Evolutionary conservation across 2,888 invertebrate genomes (phyloP), one percentile per base, ranked within the genome.

Genomic region (Diogma glabrata): DNA sequence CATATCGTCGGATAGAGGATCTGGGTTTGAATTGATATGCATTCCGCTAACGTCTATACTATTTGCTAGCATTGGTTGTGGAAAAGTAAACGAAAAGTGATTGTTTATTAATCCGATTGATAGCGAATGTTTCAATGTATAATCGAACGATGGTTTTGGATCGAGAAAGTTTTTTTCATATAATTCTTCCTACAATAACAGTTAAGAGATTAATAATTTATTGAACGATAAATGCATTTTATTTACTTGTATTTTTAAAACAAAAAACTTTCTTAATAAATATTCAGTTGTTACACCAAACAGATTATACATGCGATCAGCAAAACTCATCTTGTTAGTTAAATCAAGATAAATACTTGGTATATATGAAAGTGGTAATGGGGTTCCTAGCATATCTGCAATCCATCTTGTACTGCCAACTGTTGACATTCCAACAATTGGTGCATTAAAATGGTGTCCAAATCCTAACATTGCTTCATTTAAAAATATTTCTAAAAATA

Each of bases 31-130:
- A 52, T 67, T 64, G n/a, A 70, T 63, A 48, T 69, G 70, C 60
- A 70, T 60, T 22, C 70, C 70, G 1, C 69, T 70, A 7, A 70
- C 65, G 51, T 70, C 69, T 28, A 70, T 63, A 61, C 69, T 67
- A 55, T 69, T 70, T 16, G 68, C 66, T 3, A 66, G 56, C 53
- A 67, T 66, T 3, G 71, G 69, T 2, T 67, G 61, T 0, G 69
- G 62, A 47, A 58, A 64, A 20, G 63, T 61, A 6, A 68, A 55
- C 0, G 65, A 65, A 14, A 65, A 64, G 51, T 70, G 70, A 14
- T 60, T 63, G 53, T 70, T 70, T 0, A 69, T 50, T 2, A 70
- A 54, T 8, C 67, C 61, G 20, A 67, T 45, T 0, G 69, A 64
- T 1, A 64, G 57, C 8, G 40, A 23, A 53, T 64, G 65, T 19